Conservation (phyloP, 2,888 invertebrate genomes). For the Hartigia nigra region DNA sequence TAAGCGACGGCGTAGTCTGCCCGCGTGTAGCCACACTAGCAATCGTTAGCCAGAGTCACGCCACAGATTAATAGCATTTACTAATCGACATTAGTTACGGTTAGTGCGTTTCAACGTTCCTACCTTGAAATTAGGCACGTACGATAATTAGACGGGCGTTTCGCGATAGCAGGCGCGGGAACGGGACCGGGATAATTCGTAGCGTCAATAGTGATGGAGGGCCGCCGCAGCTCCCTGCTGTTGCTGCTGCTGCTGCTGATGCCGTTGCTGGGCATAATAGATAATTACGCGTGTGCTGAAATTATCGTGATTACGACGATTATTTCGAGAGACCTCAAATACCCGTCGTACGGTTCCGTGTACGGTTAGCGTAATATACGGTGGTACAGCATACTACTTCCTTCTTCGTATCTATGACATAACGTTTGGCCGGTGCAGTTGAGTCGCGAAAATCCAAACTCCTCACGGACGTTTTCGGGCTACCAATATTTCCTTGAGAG, state of each 20-base stretch:
- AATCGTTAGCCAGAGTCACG: slow-evolving; percentile 49
- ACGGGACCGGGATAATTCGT: not conserved
- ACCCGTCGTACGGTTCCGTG: not conserved
- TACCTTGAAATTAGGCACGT: slow-evolving; percentile 60
- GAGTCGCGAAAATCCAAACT: not conserved
- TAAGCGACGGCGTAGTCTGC: not conserved
- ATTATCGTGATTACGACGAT: slow-evolving; percentile 29
- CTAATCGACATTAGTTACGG: slow-evolving; percentile 55
- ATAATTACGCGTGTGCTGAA: slow-evolving; percentile 26
- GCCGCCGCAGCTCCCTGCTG: not conserved
- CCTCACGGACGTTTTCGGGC: not conserved
- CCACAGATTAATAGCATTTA: slow-evolving; percentile 54
- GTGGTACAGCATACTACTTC: not conserved
- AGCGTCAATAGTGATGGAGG: not conserved
- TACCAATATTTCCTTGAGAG: not conserved
- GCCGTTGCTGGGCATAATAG: slow-evolving; percentile 9
- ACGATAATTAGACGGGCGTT: slow-evolving; percentile 55
- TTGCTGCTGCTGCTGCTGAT: not conserved
- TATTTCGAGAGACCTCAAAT: slow-evolving; percentile 9
- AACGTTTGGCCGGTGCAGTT: no score
- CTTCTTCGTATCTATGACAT: not conserved
- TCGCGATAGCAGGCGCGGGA: not conserved
- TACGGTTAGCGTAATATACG: not conserved
- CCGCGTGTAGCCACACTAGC: not conserved
- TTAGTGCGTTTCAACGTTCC: slow-evolving; percentile 44